phyloP scores from a whole-genome alignment of 2,113 vertebrate genomes.

The Lucifuga dentata region DNA sequence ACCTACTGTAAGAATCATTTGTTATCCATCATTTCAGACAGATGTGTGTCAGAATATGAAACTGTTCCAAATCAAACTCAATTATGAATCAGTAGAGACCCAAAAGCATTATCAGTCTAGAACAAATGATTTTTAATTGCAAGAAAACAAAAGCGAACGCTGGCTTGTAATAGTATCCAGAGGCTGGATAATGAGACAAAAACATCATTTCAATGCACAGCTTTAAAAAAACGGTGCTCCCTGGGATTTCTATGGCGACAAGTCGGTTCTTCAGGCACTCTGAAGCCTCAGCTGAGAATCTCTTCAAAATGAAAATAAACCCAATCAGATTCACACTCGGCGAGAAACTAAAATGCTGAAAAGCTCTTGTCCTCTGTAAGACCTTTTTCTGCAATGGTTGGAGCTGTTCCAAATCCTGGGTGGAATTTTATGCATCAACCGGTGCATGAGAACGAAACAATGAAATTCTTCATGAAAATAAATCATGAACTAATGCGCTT shows the following conservation, averaged over 20 bases:
- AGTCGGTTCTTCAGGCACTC: slow-evolving; percentile 46
- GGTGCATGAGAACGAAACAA: slow-evolving; percentile 33
- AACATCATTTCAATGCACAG: slow-evolving; percentile 69
- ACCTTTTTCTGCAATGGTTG: slow-evolving; percentile 10
- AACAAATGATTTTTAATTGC: slow-evolving; percentile 72
- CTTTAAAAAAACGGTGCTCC: slow-evolving; percentile 61
- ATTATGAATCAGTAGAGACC: background rate
- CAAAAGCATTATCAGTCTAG: slow-evolving; percentile 26
- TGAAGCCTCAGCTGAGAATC: slow-evolving; percentile 41
- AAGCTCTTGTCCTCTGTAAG: slow-evolving; percentile 39
- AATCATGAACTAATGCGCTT: slow-evolving; percentile 50
- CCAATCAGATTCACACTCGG: slow-evolving; percentile 39
- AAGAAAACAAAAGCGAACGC: slow-evolving; percentile 59
- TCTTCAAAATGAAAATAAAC: slow-evolving; percentile 43
- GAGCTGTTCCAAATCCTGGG: slow-evolving; percentile 29
- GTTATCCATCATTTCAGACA: slow-evolving; percentile 1
- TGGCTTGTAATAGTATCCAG: slow-evolving; percentile 42
- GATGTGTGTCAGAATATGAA: background rate
- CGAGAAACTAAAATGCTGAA: slow-evolving; percentile 50
- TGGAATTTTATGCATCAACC: slow-evolving; percentile 38
- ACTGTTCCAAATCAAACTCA: slow-evolving; percentile 1
- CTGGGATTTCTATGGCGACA: slow-evolving; percentile 57
- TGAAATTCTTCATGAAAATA: slow-evolving; percentile 57
- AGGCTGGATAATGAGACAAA: slow-evolving; percentile 52
- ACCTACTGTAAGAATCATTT: background rate